Conservation (phyloP, 2,113 vertebrate species). For the Agapornis roseicollis region DNA sequence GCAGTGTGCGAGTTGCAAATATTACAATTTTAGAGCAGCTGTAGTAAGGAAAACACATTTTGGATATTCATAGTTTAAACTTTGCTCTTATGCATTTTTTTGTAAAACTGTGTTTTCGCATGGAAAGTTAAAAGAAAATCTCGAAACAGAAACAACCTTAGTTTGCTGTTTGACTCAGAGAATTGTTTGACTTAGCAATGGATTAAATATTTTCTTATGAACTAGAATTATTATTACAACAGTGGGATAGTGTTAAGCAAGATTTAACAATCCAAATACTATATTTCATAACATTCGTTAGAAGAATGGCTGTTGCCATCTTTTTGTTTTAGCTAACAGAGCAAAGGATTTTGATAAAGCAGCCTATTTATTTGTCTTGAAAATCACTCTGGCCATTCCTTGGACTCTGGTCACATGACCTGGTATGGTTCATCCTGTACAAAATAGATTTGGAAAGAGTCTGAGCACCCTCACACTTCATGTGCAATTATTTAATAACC, state of each 20-base stretch:
- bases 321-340: background rate
- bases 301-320: background rate
- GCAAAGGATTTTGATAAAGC: background rate
- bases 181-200: background rate
- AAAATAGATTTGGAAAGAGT: background rate
- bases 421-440: background rate
- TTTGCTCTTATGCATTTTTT: background rate
- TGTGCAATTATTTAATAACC: background rate
- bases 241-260: background rate
- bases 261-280: background rate
- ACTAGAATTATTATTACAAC: background rate
- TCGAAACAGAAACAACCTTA: background rate
- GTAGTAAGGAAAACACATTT: background rate
- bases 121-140: background rate
- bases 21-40: background rate
- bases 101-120: background rate
- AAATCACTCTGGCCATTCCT: background rate
- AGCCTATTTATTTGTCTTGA: background rate
- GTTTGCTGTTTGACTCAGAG: background rate
- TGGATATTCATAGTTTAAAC: background rate
- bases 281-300: background rate
- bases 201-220: background rate
- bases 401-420: background rate
- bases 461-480: background rate
- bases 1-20: background rate